Evolutionary conservation across 2,797 vertebrate genomes (phyloP).

Genomic region (Gymnopithys bicolor): DNA sequence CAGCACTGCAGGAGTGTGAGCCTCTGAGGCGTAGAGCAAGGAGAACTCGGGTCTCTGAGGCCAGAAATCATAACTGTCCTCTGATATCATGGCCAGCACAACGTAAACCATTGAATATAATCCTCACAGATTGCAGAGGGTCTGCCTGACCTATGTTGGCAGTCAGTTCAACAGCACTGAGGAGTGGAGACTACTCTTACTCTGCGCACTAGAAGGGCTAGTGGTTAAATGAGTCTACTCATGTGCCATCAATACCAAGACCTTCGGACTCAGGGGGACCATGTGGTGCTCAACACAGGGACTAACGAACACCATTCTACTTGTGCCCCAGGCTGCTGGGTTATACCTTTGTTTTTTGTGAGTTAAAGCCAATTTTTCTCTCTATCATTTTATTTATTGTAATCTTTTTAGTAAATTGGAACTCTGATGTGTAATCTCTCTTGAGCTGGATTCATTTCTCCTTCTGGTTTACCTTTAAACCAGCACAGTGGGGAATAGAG

Average conservation of each 20-base stretch:
- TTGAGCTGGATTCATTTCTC: too few species aligned
- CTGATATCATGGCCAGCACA: neutral
- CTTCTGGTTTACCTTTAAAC: too few species aligned
- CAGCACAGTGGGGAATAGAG: neutral
- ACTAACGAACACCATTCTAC: too few species aligned
- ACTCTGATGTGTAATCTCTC: too few species aligned
- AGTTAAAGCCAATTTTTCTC: too few species aligned
- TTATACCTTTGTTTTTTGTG: too few species aligned
- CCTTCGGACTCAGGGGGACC: too few species aligned
- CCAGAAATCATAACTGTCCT: neutral
- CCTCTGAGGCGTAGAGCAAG: neutral
- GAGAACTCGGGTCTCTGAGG: neutral
- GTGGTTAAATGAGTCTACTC: neutral
- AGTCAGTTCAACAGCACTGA: neutral
- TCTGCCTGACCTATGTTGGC: neutral
- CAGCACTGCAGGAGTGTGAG: accelerated
- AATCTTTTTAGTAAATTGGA: too few species aligned
- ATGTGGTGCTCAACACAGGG: too few species aligned
- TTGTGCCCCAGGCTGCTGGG: too few species aligned
- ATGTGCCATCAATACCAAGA: neutral
- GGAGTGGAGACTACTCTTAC: neutral
- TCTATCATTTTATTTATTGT: too few species aligned
- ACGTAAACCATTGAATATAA: neutral
- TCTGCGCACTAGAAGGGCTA: neutral
- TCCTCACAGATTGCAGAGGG: neutral